Base-by-base conservation (phyloP, 2,797 vertebrate species). In the Clarias pachynema region DNA sequence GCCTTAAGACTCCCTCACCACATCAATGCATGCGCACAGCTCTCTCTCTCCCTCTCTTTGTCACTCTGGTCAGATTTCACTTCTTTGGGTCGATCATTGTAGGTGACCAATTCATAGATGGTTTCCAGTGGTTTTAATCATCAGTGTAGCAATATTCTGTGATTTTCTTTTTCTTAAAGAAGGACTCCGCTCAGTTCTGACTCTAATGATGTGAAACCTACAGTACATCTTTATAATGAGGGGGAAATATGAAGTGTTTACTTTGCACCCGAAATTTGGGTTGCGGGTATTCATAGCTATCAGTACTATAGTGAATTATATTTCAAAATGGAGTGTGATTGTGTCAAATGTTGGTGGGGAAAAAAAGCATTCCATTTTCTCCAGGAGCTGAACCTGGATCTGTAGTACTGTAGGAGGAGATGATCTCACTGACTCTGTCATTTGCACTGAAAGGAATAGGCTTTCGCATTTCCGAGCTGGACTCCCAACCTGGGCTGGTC, bases 1-100 rank as follows among this genome's bases (percentile, higher is more conserved):
- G 86, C 86, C 89, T 90, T 90, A 89, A 88, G 24, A 66, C 84
- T 85, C 72, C 79, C 81, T 85, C 81, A 68, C 72, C 84, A 84
- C 86, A 77, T 79, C 22, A 53, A 81, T 79, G 81, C 40, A 70
- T 65, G 53, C 34, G 2, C 40, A 72, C 40, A 74, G 26, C 57
- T 80, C 69, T 57, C 24, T 77, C 29, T 81, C n/a, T 73, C 65
- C 70, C 65, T n/a, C 53, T 59, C 20, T 73, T 3, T 85, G 24
- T 34, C 10, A 29, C 57, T 77, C 31, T 82, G 44, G 26, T 85
- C 65, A 81, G 26, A 82, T 81, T 74, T 85, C 83, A 69, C 77
- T 40, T n/a, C 20, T 77, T 87, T 86, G 44, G 57, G 44, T 34
- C 26, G 9, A 26, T 77, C 72, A 81, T 26, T 83, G 40, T 77